These are phyloP conservation scores for Bicyclus anynana DNA, from an alignment of 1,140 invertebrate species.

Conservation along the genomic window DNA sequence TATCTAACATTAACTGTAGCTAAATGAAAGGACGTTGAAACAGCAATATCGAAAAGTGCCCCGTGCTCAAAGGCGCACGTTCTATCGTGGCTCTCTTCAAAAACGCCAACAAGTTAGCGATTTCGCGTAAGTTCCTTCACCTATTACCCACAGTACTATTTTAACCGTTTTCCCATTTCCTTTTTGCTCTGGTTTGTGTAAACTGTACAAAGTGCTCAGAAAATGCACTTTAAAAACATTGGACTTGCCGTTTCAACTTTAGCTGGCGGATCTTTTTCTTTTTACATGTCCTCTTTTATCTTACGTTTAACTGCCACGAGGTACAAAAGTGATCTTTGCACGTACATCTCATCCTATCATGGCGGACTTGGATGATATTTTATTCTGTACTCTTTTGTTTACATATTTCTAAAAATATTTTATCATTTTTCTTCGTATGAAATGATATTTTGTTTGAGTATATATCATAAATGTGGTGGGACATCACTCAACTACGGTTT, in stretches of 20 bases:
- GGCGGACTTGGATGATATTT: neutral
- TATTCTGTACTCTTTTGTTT: neutral
- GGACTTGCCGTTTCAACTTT: conserved; percentile 13
- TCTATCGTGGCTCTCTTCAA: neutral
- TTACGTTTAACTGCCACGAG: conserved; percentile 2
- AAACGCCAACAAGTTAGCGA: conserved; percentile 27
- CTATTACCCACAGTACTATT: conserved; percentile 30
- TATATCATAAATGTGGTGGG: no score
- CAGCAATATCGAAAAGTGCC: no score
- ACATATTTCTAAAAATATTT: neutral
- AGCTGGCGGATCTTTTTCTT: conserved; percentile 6
- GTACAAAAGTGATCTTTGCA: neutral
- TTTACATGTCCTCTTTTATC: conserved; percentile 7
- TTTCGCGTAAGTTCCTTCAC: conserved; percentile 29
- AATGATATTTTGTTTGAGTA: no score
- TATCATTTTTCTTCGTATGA: neutral
- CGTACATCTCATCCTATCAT: neutral
- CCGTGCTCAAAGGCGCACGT: neutral
- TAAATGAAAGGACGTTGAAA: no score
- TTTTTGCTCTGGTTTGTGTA: conserved; percentile 15
- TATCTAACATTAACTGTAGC: no score
- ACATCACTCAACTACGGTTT: no score
- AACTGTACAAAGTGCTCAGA: conserved; percentile 18
- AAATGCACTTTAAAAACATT: conserved; percentile 16
- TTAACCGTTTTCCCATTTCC: conserved; percentile 17